phyloP scores from a whole-genome alignment of 2,113 vertebrate species.

The Pseudolaguvia tuberculata region DNA sequence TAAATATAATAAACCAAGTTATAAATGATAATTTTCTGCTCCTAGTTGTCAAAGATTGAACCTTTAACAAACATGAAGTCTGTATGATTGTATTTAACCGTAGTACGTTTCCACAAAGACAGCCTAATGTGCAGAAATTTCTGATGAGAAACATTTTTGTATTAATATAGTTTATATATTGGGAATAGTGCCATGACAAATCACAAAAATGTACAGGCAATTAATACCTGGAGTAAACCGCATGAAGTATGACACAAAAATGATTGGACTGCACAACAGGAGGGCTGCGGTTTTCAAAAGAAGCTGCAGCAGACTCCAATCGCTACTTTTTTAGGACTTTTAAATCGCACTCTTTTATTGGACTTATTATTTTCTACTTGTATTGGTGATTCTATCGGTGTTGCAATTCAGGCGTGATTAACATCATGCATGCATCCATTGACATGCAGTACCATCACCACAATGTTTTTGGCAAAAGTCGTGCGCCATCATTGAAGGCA shows the following conservation, averaged over 20 bases:
- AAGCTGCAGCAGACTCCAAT: background rate
- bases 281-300: background rate
- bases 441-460: too few species aligned
- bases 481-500: background rate
- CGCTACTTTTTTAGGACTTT: background rate
- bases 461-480: background rate
- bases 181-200: background rate
- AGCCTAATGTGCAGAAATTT: background rate
- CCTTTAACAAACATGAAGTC: background rate
- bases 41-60: background rate
- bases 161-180: background rate
- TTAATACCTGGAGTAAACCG: background rate
- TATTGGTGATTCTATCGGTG: too few species aligned
- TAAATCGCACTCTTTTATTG: background rate
- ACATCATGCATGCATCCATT: background rate
- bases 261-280: background rate
- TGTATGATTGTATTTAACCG: background rate
- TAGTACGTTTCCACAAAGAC: background rate
- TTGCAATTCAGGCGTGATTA: too few species aligned
- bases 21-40: too few species aligned
- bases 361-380: too few species aligned
- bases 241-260: background rate
- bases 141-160: background rate
- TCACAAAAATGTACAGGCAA: background rate
- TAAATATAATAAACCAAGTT: too few species aligned